Evolutionary conservation across 2,113 vertebrate species (phyloP), one percentile per base, ranked within the genome.

Genomic region (Engraulis encrasicolus): DNA sequence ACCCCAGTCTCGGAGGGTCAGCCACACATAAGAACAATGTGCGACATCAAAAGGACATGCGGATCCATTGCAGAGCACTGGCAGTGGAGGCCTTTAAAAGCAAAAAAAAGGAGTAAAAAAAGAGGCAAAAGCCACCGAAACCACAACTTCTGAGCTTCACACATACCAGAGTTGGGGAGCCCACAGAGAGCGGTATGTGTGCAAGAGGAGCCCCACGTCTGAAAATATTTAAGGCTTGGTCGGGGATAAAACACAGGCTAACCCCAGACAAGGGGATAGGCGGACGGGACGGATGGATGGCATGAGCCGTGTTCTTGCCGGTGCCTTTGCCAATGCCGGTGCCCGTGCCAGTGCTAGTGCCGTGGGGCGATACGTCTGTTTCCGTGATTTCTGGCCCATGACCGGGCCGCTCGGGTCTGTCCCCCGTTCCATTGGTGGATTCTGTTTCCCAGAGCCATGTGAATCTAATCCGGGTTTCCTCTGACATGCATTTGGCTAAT

Each of bases 401-500:
- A n/a, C 27, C 61, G 15, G 27, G 15, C 17, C 83, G 86, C 90
- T 87, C 27, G 40, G 4, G 40, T 86, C 87, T 12, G 88, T 86
- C 87, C 87, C 90, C 89, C 89, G 92, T 93, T 92, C 92, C 85
- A 92, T 94, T 91, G 92, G 86, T 81, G 85, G 86, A 89, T 88
- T 85, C 78, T 81, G 82, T 91, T 91, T 91, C 14, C 89, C 83
- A 83, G 61, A 82, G 9, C 87, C 92, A 95, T 93, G 91, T 94
- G 94, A 94, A 89, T 91, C 84, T 92, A 92, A 93, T 94, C 87
- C 89, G 80, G 61, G 89, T 86, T 91, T 91, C 89, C 90, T 94
- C 89, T 92, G 89, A 94, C 92, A 92, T 91, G 88, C 83, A 92
- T 90, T 91, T 90, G 84, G 90, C 88, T 92, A 93, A 92, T 93